Conservation (phyloP, 2,113 vertebrate species). For the Mixornis gularis region DNA sequence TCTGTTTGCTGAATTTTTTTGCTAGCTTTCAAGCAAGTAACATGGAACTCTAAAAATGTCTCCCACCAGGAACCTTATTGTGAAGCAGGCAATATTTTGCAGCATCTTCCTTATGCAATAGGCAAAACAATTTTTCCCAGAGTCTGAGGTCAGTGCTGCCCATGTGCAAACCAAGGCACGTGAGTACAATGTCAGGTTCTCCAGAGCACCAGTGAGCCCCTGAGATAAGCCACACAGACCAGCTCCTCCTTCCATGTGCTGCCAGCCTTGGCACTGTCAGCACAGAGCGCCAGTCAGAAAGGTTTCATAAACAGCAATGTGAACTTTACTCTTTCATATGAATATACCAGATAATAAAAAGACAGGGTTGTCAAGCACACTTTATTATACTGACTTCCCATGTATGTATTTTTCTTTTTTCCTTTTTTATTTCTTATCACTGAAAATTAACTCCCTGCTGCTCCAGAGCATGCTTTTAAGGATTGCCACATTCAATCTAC, state of each 20-base stretch:
- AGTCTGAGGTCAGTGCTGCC: neutral
- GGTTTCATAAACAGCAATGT: neutral
- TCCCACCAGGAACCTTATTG: neutral
- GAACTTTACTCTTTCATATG: neutral
- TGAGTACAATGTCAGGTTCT: neutral
- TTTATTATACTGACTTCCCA: neutral
- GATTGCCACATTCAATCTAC: rapidly evolving
- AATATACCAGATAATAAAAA: neutral
- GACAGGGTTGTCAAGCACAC: neutral
- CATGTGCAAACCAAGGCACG: neutral
- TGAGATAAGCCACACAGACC: neutral
- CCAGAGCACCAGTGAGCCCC: neutral
- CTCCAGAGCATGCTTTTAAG: neutral
- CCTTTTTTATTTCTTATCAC: neutral
- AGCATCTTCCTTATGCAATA: neutral
- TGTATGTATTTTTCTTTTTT: neutral
- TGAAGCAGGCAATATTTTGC: neutral
- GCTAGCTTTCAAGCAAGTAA: neutral
- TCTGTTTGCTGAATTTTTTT: neutral
- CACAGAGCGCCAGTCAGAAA: neutral
- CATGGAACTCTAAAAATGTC: neutral
- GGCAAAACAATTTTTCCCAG: neutral
- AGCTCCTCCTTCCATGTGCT: neutral
- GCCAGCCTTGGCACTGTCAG: neutral
- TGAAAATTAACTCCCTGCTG: neutral